Evolutionary conservation across 2,888 invertebrate genomes (phyloP), one percentile per base, ranked within the genome.

Genomic region (Drosophila mimica): DNA sequence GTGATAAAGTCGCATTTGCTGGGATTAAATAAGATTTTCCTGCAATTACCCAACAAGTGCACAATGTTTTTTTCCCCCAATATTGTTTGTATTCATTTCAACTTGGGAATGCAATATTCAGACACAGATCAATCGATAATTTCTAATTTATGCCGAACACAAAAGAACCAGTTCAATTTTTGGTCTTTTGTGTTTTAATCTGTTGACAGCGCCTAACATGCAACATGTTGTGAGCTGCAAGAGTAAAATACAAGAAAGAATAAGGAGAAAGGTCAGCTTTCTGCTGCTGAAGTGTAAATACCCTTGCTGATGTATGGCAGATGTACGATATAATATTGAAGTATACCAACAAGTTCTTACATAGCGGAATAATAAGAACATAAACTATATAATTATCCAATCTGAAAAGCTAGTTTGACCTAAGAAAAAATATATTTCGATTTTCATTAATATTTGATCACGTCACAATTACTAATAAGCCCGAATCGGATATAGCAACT

Each of bases 21-120:
- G 74, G 90, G 91, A 92, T 92, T 92, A 91, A 88, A 86, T 86
- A 81, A 76, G 90, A 92, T 92, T 90, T 90, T 87, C 89, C 86
- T 83, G 84, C 91, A 91, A 91, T 92, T 91, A 91, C 87, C 79
- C 82, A 74, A 60, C 52, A 58, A 78, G 52, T 51, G 43, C 34
- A 25, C 28, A 63, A 57, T 28, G 28, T 61, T 70, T 59, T 36
- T 49, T 52, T 59, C 31, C 13, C 13, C 3, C 40, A 40, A 30
- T 57, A n/a, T 57, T 40, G 20, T 43, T 62, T 65, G 54, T 49
- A 63, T 67, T 46, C 36, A 63, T 40, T 28, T 1, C 28, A 48
- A 59, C 7, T 36, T 30, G 15, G 30, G 3, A 33, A 33, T 58
- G 9, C 20, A 38, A 51, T 31, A 40, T 28, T 38, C 11, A 38